Evolutionary conservation across 92 coral and sea anemone species (phyloP).

Genomic region (Anthopleura xanthogrammica): DNA sequence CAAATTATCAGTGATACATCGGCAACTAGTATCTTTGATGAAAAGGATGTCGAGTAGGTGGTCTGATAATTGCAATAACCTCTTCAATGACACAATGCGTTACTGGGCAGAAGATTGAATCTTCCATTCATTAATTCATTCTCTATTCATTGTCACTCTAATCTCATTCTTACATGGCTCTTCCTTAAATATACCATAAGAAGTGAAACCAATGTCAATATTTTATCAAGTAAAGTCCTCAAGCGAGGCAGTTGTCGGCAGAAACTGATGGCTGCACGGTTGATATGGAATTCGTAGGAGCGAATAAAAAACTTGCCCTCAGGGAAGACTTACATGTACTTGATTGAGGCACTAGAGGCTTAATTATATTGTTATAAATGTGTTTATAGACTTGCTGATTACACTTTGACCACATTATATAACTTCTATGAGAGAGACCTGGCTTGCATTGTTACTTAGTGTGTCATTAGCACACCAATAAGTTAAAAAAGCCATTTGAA

Average conservation of each 20-base stretch:
- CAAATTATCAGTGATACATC: too few relatives aligned
- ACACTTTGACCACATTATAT: neutral
- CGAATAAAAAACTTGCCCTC: neutral
- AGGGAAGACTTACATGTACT: conserved; percentile 5
- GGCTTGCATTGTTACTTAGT: neutral
- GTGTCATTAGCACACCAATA: neutral
- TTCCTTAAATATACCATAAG: neutral
- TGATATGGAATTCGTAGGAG: neutral
- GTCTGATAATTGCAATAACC: neutral
- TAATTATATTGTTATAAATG: conserved; percentile 20
- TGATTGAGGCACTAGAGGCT: neutral
- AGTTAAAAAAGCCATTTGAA: conserved; percentile 3
- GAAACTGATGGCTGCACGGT: neutral
- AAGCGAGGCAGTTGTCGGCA: neutral
- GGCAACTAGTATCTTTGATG: neutral
- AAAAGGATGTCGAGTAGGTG: neutral
- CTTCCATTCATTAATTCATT: neutral
- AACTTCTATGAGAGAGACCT: neutral
- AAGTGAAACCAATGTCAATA: neutral
- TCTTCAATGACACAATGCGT: neutral
- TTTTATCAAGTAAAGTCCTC: neutral
- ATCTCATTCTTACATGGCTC: neutral
- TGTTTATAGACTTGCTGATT: neutral
- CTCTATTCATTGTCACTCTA: neutral
- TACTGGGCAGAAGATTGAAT: conserved; percentile 8